Evolutionary conservation across 2,888 invertebrate genomes (phyloP).

Genomic region (Entomobrya proxima): DNA sequence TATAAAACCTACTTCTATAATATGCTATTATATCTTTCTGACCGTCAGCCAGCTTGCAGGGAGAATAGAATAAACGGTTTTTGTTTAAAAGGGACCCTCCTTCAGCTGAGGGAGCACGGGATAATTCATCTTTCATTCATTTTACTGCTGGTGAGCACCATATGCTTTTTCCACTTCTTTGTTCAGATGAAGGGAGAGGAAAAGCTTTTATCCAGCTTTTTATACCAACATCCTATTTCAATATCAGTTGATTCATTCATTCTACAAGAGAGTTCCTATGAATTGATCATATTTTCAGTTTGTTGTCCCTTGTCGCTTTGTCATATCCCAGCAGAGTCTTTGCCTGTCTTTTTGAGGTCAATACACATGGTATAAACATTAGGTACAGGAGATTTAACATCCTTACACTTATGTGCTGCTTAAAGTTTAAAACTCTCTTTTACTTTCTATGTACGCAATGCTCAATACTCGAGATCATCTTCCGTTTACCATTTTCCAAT

Average conservation of each 20-base stretch:
- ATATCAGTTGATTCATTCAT: slow-evolving; percentile 42
- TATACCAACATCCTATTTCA: background rate
- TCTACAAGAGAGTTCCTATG: background rate
- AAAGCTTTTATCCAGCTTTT: background rate
- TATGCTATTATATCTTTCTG: slow-evolving; percentile 6
- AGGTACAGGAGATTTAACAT: background rate
- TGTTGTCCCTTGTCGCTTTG: slow-evolving; percentile 27
- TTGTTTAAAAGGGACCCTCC: slow-evolving; percentile 37
- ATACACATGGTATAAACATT: background rate
- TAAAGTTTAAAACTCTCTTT: background rate
- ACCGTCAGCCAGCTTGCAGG: slow-evolving; percentile 1
- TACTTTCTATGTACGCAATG: slow-evolving; percentile 4
- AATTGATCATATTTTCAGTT: slow-evolving; percentile 37
- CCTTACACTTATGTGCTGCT: background rate
- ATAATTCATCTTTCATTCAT: slow-evolving; percentile 52
- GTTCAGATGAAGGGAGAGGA: background rate
- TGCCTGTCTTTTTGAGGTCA: background rate
- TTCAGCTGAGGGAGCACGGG: slow-evolving; percentile 50
- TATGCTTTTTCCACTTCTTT: slow-evolving; percentile 47
- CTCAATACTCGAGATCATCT: background rate
- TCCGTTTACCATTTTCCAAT: background rate
- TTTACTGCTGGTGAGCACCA: slow-evolving; percentile 31
- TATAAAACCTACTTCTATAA: background rate
- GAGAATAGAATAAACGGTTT: slow-evolving; percentile 25
- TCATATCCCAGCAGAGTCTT: background rate